A percentile compares a stretch with the other conserved stretches of the same genome.
These are phyloP conservation scores for Rhagonycha fulva DNA, from an alignment of 2,888 invertebrate genomes.

Conservation along the genomic window DNA sequence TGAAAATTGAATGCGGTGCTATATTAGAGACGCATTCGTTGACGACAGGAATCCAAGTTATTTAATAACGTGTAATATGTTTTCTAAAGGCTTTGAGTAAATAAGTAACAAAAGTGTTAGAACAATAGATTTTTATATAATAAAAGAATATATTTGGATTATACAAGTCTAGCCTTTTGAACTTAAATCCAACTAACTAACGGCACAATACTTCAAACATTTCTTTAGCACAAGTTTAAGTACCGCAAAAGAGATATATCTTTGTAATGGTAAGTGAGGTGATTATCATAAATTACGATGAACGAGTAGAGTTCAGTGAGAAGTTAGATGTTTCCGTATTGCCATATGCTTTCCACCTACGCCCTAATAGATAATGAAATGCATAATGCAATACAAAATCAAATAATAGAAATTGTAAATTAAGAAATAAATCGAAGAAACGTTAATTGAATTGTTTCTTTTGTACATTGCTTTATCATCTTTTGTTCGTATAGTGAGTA, in stretches of 20 bases:
- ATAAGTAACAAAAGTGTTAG: background rate
- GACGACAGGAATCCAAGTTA: too few species aligned
- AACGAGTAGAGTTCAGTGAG: constrained; percentile 32
- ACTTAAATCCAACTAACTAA: constrained; percentile 27
- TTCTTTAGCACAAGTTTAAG: constrained; percentile 25
- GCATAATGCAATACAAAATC: constrained; percentile 25
- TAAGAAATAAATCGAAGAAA: background rate
- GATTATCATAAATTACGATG: constrained; percentile 36
- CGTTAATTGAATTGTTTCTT: background rate
- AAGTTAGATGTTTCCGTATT: constrained; percentile 33
- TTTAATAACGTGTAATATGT: background rate
- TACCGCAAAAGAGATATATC: constrained; percentile 30
- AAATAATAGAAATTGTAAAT: background rate
- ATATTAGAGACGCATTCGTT: too few species aligned
- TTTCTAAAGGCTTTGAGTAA: background rate
- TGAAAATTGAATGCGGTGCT: too few species aligned
- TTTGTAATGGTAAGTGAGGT: constrained; percentile 31
- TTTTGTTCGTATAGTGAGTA: background rate
- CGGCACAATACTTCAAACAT: constrained; percentile 22
- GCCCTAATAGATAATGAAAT: constrained; percentile 26
- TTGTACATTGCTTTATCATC: background rate
- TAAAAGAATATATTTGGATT: constrained; percentile 16
- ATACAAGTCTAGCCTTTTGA: constrained; percentile 27
- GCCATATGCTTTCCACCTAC: constrained; percentile 34
- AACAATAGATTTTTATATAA: background rate